These are phyloP conservation scores for Rotaria magnacalcarata DNA, from an alignment of 2,888 invertebrate species.

Conservation along the genomic window DNA sequence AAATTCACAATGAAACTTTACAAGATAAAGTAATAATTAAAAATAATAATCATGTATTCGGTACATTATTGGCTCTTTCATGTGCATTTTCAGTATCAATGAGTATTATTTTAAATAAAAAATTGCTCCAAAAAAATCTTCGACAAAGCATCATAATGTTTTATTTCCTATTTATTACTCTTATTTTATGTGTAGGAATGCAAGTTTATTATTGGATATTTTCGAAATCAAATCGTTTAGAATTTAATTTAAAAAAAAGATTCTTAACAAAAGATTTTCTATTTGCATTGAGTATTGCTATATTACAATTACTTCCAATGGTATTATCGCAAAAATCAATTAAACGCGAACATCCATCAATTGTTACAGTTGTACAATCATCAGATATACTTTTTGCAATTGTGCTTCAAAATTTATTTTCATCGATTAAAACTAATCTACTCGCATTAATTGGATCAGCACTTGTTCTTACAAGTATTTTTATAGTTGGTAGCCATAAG, in stretches of 20 bases:
- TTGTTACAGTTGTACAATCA: background rate
- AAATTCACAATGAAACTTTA: background rate
- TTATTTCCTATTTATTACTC: background rate
- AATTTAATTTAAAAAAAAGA: background rate
- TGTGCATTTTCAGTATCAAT: background rate
- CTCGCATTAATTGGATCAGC: background rate
- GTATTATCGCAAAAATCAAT: background rate
- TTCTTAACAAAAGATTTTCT: background rate
- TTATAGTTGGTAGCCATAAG: background rate
- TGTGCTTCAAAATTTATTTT: background rate
- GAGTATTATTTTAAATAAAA: slow-evolving; percentile 12
- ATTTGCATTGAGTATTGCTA: background rate
- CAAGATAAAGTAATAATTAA: background rate
- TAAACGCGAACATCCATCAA: background rate
- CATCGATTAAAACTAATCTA: background rate
- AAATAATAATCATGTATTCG: background rate
- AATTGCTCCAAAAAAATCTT: background rate
- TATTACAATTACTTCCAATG: background rate
- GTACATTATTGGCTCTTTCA: background rate
- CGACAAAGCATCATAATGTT: slow-evolving; percentile 15
- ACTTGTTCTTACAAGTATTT: background rate
- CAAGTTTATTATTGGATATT: background rate
- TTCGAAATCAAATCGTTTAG: background rate
- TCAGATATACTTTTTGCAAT: background rate
- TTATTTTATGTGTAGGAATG: background rate